Base-by-base conservation (phyloP, 2,113 vertebrate genomes). In the Tinamus guttatus region DNA sequence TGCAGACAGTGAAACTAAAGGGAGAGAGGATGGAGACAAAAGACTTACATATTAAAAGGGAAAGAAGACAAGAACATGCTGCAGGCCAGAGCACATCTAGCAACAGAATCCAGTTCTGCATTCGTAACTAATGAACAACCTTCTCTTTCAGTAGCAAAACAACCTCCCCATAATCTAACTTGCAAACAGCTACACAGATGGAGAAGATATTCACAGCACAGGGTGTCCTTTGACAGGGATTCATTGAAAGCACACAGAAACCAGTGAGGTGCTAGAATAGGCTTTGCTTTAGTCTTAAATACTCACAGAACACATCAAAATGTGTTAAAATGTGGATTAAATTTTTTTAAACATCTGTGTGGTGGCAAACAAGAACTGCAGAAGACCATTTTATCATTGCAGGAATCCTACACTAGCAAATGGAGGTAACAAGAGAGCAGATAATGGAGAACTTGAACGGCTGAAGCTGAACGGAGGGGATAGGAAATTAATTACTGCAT, bases 1-100 rank as follows among this genome's bases (percentile, higher is more conserved):
- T 3, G 4, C 3, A 10, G 41, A 20, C 0, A 1, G 43, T 8
- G 63, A 28, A 30, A 62, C 19, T 0, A 1, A 27, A 11, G 19
- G 14, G 2, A 62, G 17, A 60, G 43, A 77, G 30, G 43, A 40
- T 11, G 49, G 22, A 65, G 59, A 52, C 24, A 41, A 47, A 47
- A 22, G 28, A 32, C 54, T 58, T 30, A 58, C 54, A 58, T 30
- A 56, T 7, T 76, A 58, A 45, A 7, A 54, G 17, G 20, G 3
- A 34, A 45, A 40, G 47, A 41, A 3, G 27, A 52, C 25, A n/a
- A 63, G 74, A 73, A 41, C 8, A 20, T 11, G 36, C 11, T 0
- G 2, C 7, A 11, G 28, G 11, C 47, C 12, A 28, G 40, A 73
- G 63, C 11, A 70, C n/a, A 65, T 43, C 12, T 6, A 1, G 17